Conservation (phyloP, 2,113 vertebrate species). For the Engraulis encrasicolus region DNA sequence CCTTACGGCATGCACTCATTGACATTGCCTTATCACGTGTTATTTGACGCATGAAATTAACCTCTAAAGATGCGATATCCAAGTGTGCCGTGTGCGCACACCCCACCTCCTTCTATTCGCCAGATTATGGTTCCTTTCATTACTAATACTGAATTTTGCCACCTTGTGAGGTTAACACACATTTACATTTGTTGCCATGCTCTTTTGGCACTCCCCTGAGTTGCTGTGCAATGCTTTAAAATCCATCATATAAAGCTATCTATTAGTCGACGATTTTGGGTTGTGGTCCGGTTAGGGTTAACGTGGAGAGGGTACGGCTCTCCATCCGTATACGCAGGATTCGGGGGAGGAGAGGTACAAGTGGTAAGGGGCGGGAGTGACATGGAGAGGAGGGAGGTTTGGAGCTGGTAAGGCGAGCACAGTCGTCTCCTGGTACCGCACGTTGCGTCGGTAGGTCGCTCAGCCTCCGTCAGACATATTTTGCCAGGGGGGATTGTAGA, state of each 20-base stretch:
- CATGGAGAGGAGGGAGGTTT: conserved; percentile 33
- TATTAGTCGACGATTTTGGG: not conserved
- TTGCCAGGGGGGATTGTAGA: conserved; percentile 54
- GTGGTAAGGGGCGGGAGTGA: conserved; percentile 50
- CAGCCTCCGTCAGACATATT: conserved; percentile 58
- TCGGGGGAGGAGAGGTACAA: conserved; percentile 27
- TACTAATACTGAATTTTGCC: not conserved
- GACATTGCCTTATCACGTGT: conserved; percentile 14
- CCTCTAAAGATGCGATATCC: not conserved
- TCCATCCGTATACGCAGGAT: conserved; percentile 42
- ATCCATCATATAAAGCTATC: not conserved
- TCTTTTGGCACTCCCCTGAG: not conserved
- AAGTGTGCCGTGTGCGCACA: not conserved
- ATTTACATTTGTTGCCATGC: not conserved
- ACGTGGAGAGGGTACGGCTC: conserved; percentile 49
- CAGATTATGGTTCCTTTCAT: not conserved
- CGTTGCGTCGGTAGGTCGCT: conserved; percentile 38
- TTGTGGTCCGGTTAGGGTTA: conserved; percentile 46
- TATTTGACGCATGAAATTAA: conserved; percentile 1
- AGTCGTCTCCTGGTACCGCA: conserved; percentile 67
- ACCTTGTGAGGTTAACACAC: not conserved
- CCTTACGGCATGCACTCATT: conserved; percentile 13
- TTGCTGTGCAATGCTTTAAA: not conserved
- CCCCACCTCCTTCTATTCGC: not conserved
- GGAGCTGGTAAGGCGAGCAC: conserved; percentile 59